Evolutionary conservation across 2,888 invertebrate species (phyloP).

Genomic region (Tineola bisselliella): DNA sequence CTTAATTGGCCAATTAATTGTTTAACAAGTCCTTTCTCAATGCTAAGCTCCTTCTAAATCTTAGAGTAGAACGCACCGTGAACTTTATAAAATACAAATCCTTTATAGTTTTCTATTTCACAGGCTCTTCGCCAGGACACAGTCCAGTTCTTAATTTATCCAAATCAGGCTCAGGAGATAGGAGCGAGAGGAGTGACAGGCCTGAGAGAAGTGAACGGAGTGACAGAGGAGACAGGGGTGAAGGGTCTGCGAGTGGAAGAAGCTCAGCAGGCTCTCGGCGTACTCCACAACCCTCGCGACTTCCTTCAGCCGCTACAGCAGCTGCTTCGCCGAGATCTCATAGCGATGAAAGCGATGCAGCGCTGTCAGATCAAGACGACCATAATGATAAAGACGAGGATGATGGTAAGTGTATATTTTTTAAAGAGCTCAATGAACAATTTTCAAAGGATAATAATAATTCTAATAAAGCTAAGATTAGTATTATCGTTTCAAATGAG

Average conservation of each 20-base stretch:
- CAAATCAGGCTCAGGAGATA: constrained; percentile 85
- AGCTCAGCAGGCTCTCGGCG: constrained; percentile 70
- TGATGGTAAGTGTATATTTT: constrained; percentile 68
- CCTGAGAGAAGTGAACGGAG: constrained; percentile 71
- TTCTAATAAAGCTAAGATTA: constrained; percentile 2
- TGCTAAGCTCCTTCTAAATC: not conserved
- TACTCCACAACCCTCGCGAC: constrained; percentile 67
- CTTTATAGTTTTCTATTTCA: not conserved
- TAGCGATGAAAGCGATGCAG: constrained; percentile 83
- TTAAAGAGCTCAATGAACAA: not conserved
- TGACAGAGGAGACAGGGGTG: constrained; percentile 59
- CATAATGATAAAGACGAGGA: constrained; percentile 85
- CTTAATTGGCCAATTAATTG: not conserved
- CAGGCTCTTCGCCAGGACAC: constrained; percentile 87
- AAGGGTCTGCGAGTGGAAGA: constrained; percentile 60
- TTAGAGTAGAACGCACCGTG: not conserved
- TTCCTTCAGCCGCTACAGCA: constrained; percentile 67
- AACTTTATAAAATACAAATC: not conserved
- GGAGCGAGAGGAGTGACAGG: constrained; percentile 63
- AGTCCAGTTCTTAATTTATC: constrained; percentile 93
- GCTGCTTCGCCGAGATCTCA: constrained; percentile 76
- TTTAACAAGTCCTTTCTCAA: not conserved
- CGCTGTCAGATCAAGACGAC: constrained; percentile 87
- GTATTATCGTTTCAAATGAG: constrained; percentile 16
- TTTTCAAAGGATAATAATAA: not conserved